These are phyloP conservation scores for Bemisia tabaci DNA, from an alignment of 1,140 invertebrate species.

Conservation along the genomic window DNA sequence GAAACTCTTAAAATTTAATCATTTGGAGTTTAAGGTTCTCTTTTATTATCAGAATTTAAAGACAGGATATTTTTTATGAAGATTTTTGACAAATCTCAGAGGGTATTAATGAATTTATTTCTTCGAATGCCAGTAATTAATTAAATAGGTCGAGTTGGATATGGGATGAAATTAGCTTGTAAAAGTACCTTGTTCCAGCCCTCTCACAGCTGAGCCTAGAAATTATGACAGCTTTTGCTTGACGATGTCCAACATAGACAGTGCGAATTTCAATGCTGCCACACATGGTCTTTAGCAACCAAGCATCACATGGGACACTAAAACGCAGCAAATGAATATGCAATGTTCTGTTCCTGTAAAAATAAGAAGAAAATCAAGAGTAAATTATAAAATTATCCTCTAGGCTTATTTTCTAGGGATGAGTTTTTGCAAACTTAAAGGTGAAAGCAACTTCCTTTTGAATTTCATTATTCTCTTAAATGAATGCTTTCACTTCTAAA, in stretches of 20 bases:
- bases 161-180: too few species aligned
- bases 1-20: too few species aligned
- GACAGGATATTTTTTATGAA: too few species aligned
- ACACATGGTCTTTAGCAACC: constrained; percentile 89
- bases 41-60: too few species aligned
- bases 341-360: constrained; percentile 72
- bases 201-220: constrained; percentile 93
- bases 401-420: neutral
- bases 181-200: constrained; percentile 81
- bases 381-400: neutral
- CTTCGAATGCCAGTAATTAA: too few species aligned
- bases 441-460: neutral
- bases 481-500: too few species aligned
- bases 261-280: constrained; percentile 92
- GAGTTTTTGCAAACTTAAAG: neutral
- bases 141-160: too few species aligned
- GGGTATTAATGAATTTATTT: too few species aligned
- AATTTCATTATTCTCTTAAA: too few species aligned
- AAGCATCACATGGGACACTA: constrained; percentile 72
- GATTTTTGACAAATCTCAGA: too few species aligned
- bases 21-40: too few species aligned
- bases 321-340: constrained; percentile 82
- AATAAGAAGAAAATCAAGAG: neutral
- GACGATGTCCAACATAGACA: constrained; percentile 83
- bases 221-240: constrained; percentile 84